Conservation (phyloP, 2,888 invertebrate species). For the Drosophila mayaguana region DNA sequence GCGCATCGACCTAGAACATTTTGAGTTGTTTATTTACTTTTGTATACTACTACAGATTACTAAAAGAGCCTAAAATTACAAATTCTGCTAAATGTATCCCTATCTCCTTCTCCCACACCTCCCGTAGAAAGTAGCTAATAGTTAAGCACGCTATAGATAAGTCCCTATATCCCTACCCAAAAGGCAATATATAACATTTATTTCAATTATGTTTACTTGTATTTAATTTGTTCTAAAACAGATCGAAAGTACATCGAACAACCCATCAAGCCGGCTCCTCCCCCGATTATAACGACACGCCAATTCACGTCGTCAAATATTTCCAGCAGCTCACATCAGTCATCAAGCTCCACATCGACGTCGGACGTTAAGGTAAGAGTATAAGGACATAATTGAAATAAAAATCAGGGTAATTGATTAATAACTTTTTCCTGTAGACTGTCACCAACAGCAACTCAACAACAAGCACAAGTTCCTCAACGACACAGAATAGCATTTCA, state of each 20-base stretch:
- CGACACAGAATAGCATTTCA: slow-evolving; percentile 70
- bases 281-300: slow-evolving; percentile 89
- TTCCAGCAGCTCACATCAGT: slow-evolving; percentile 32
- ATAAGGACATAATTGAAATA: not conserved
- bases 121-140: not conserved
- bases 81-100: not conserved
- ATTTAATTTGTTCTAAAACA: slow-evolving; percentile 31
- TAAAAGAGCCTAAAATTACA: not conserved
- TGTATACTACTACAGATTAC: not conserved
- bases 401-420: not conserved
- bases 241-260: slow-evolving; percentile 94
- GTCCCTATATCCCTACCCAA: not conserved
- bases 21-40: not conserved
- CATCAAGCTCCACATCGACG: slow-evolving; percentile 27
- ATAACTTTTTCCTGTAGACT: slow-evolving; percentile 41
- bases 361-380: slow-evolving; percentile 69
- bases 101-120: not conserved
- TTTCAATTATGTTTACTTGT: not conserved
- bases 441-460: slow-evolving; percentile 47
- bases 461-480: slow-evolving; percentile 72
- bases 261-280: slow-evolving; percentile 91
- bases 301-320: slow-evolving; percentile 81
- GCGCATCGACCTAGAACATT: not conserved
- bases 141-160: not conserved
- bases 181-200: not conserved